Base-by-base conservation (phyloP, 2,888 invertebrate species). In the Sinhomidia bicolor region DNA sequence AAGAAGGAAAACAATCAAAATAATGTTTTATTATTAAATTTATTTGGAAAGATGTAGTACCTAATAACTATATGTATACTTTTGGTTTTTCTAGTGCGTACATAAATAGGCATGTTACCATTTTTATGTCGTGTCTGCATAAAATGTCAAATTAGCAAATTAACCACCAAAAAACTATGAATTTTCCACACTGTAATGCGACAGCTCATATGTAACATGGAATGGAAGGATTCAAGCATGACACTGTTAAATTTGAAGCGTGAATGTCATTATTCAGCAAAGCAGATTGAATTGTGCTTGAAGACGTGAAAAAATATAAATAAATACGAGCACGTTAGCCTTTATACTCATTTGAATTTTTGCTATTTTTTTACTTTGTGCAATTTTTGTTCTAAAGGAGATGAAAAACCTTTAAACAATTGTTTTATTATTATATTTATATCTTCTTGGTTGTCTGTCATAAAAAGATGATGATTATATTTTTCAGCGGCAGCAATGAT, bases 181-280 rank as follows among this genome's bases (percentile, higher is more conserved):
- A n/a, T n/a, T n/a, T n/a, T n/a, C n/a, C n/a, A n/a, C n/a, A n/a
- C n/a, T n/a, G n/a, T 71, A 5, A n/a, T 1, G 17, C 36, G 20
- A 41, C 10, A 65, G 65, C 10, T 26, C 62, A 68, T n/a, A n/a
- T n/a, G n/a, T n/a, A n/a, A n/a, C n/a, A n/a, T 57, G 57, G 57
- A 57, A 62, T 29, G 29, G 26, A 29, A 62, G 26, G 26, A 9
- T 47, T 23, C 26, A 47, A 5, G 68, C 68, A 26, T 74, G 74
- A 47, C 9, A 23, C 41, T 32, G 41, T 44, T 68, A 74, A 44
- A 74, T 74, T 74, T 47, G 26, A 74, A 74, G 74, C 74, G 44
- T 47, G 74, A 74, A 47, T 74, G 14, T 23, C 26, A 26, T 74
- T 47, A 47, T 9, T 74, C 32, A 62, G 29, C 14, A 5, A 29